Conservation (phyloP, 2,888 invertebrate genomes). For the Metallyticus violacea region DNA sequence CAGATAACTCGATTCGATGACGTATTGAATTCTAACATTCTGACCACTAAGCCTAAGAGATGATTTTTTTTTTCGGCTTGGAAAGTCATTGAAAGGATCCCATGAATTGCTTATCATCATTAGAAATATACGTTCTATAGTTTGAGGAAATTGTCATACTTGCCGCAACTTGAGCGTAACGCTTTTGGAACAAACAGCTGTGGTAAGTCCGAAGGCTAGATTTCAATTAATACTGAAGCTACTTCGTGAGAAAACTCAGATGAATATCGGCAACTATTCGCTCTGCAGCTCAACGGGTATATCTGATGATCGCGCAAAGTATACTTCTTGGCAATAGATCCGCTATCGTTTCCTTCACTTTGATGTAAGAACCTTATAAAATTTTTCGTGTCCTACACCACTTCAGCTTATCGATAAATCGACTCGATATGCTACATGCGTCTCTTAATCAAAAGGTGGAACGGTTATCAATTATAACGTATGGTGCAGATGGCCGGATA, state of each 20-base stretch:
- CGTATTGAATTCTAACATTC: too few relatives aligned
- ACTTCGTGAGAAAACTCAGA: neutral
- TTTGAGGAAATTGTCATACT: too few relatives aligned
- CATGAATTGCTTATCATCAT: too few relatives aligned
- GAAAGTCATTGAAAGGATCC: too few relatives aligned
- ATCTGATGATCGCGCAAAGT: neutral
- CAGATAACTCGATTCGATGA: too few relatives aligned
- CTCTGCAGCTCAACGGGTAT: neutral
- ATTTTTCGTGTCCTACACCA: neutral
- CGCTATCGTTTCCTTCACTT: neutral
- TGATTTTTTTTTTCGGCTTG: too few relatives aligned
- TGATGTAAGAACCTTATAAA: neutral
- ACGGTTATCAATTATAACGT: neutral
- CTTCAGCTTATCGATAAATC: neutral
- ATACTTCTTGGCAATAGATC: neutral
- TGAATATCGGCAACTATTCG: neutral
- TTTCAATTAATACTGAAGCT: neutral
- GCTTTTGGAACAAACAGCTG: neutral
- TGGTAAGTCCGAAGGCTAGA: neutral
- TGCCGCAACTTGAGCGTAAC: neutral
- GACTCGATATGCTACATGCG: neutral
- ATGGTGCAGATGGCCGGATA: neutral
- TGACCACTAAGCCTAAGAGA: too few relatives aligned
- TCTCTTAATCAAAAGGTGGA: neutral
- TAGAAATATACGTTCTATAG: too few relatives aligned